Base-by-base conservation (phyloP, 1,140 invertebrate genomes). In the Acromyrmex charruanus region DNA sequence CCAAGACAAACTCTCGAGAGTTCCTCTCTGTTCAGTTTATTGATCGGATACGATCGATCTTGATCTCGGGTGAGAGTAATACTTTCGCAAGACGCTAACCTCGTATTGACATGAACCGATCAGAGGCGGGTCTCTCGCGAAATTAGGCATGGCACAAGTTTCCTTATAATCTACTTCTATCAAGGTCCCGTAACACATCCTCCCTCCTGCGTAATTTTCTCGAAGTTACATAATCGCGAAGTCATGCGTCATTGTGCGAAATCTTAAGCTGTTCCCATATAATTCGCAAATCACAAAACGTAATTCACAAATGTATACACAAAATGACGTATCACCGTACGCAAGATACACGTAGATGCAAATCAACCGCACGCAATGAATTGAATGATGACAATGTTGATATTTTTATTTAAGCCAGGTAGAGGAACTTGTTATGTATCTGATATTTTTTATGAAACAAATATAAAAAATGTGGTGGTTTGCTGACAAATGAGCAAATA, bases 11-110 rank as follows among this genome's bases (percentile, higher is more conserved):
- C 39, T 65, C 58, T 44, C 49, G 55, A 14, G 68, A 74, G 55
- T 74, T 74, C 44, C 39, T 61, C 39, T 35, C 35, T 39, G 39
- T 0, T 31, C 31, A 7, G 31, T 31, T 12, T 53, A 39, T 25
- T 9, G 77, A 59, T 69, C 25, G 25, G 28, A 21, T 51, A 68
- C 77, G 77, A 85, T 77, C 21, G 71, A 4, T 77, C 35, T 44
- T 44, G 49, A 3, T 16, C 49, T 51, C 39, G 71, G 35, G 28
- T 61, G 51, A 69, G 55, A 55, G 88, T 90, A 72, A 88, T 89
- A 90, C 88, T 90, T 90, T 90, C 86, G 88, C 86, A 90, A 90
- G 58, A 77, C 59, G 55, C 44, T 90, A 65, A 77, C 87, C 74
- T 79, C 39, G 10, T 51, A 65, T 71, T 75, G 72, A 59, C 72